Evolutionary conservation across 2,113 vertebrate species (phyloP), one percentile per base, ranked within the genome.

Genomic region (Haemorhous mexicanus): DNA sequence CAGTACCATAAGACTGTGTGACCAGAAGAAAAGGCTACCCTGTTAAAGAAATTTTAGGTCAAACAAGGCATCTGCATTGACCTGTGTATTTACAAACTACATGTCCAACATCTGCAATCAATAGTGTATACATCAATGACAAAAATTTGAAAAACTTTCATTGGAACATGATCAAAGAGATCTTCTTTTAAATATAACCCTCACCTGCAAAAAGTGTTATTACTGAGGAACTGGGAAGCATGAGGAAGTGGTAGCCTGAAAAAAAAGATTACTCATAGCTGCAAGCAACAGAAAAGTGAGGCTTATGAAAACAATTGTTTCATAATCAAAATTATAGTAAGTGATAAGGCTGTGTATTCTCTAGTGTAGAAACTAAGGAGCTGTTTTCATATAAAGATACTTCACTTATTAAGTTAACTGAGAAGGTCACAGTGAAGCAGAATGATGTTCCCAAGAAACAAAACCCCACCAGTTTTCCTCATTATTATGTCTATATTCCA

Each of bases 241-340:
- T 3, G 8, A 73, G 33, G 46, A 75, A 87, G 58, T 27, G 10
- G 47, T 35, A 59, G 52, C 21, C 37, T 85, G 46, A 56, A 37
- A 81, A 44, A 77, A 72, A 73, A 41, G 19, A 87, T 67, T 94
- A 62, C 41, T 62, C 74, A n/a, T 50, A 66, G 59, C 67, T 91
- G 70, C 74, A 85, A 95, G 87, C 50, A 78, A 74, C 52, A 88
- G 63, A 81, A 74, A 53, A 88, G 43, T 33, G 33, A 88, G 24
- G 67, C 20, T 83, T 76, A 94, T 86, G 73, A 90, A 96, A 95
- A 83, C 55, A 95, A 62, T 41, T 44, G 50, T 85, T 95, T 91
- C 82, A 80, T 63, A 94, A 93, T 64, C 72, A 77, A 68, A 94
- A 90, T 85, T 74, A 67, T 5, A 80, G 47, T 55, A 90, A 83